These are phyloP conservation scores for Drosophila bunnanda DNA, from an alignment of 2,888 invertebrate species.

Conservation along the genomic window DNA sequence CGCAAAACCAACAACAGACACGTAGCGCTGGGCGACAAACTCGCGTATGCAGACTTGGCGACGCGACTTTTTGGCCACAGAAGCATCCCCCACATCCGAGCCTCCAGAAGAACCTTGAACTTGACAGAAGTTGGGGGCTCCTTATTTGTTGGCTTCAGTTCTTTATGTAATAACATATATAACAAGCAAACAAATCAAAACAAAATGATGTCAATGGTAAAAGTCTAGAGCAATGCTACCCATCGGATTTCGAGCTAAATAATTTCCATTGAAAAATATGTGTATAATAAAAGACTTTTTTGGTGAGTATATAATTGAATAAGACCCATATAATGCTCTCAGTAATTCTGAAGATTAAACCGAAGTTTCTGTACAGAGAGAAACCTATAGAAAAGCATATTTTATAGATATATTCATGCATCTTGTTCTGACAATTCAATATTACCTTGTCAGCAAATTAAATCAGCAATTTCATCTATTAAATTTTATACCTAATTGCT, in stretches of 20 bases:
- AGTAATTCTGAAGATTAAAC: neutral
- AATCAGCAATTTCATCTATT: no score
- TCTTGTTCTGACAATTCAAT: no score
- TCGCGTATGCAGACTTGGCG: slow-evolving; percentile 54
- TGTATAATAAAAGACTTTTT: neutral
- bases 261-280: neutral
- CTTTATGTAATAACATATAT: neutral
- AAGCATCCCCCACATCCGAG: neutral
- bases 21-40: slow-evolving; percentile 49
- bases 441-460: no score
- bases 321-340: neutral
- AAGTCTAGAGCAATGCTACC: neutral
- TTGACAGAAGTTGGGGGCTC: neutral
- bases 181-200: neutral
- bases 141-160: slow-evolving; percentile 1
- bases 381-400: neutral
- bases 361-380: neutral
- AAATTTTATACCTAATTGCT: neutral
- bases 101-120: slow-evolving; percentile 1
- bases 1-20: slow-evolving; percentile 61
- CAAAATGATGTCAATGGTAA: neutral
- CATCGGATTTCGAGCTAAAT: neutral
- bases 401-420: neutral
- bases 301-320: neutral
- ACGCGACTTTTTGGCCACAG: slow-evolving; percentile 49